A percentile compares a stretch with the other conserved stretches of the same genome.
Conservation (phyloP, 2,113 vertebrate genomes). For the Periophthalmus modestus region DNA sequence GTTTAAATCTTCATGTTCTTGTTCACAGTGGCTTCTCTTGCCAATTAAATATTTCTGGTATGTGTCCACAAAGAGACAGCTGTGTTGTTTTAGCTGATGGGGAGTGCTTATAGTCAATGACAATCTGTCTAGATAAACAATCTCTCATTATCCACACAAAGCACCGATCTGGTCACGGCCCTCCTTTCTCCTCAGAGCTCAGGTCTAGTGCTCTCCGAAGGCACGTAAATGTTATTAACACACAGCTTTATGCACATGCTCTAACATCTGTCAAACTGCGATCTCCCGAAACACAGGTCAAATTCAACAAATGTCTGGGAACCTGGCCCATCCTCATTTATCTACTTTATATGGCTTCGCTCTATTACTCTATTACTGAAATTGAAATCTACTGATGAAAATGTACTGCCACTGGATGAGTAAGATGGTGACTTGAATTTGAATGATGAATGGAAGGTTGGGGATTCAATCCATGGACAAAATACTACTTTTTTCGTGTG, state of each 20-base stretch:
- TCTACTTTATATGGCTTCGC: background rate
- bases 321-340: background rate
- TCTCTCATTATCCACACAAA: slow-evolving; percentile 38
- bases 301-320: background rate
- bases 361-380: background rate
- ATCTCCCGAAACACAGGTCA: background rate
- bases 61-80: slow-evolving; percentile 31
- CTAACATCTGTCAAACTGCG: slow-evolving; percentile 17
- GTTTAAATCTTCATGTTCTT: slow-evolving; percentile 8
- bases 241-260: background rate
- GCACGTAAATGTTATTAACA: background rate
- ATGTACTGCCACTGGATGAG: background rate
- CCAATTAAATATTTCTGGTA: slow-evolving; percentile 39
- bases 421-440: background rate
- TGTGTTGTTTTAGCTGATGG: slow-evolving; percentile 61
- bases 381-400: background rate
- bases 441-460: background rate
- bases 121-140: slow-evolving; percentile 50
- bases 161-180: background rate
- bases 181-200: background rate
- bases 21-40: slow-evolving; percentile 9
- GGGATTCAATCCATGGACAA: background rate
- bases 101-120: slow-evolving; percentile 36
- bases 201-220: slow-evolving; percentile 2
- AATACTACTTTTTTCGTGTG: too few species aligned